Evolutionary conservation across 2,888 invertebrate species (phyloP), one percentile per base, ranked within the genome.

Genomic region (Macropis europaea): DNA sequence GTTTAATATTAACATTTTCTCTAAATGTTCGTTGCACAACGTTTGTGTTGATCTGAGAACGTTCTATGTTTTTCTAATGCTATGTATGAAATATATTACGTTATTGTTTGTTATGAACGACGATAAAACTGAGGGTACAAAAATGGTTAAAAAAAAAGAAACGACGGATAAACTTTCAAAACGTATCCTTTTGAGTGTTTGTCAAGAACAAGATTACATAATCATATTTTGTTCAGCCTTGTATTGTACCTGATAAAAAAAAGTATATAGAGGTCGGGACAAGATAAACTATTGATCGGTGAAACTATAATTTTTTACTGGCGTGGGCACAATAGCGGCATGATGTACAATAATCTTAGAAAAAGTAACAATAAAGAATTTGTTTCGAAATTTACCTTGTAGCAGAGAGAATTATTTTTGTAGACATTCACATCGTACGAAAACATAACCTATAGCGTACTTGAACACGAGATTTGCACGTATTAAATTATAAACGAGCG

Each of bases 171-270:
- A 40, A 57, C 7, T 43, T 38, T 22, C 26, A 45, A 17, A 28
- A 38, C 15, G 26, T 62, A 56, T 71, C 26, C 26, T 56, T 40
- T 42, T 32, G 19, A 30, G 42, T 45, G 61, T 73, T 53, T 61
- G 52, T 47, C 43, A 52, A 36, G 61, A 81, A 73, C 52, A 67
- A 64, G 42, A 68, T 79, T 52, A 45, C 60, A 69, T 61, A 57
- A 64, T 73, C 54, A 64, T 66, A 63, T 75, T 82, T 76, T 75
- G 68, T 82, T 80, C 77, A 75, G 71, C 77, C 81, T 82, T 81
- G 80, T 81, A 82, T 82, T 79, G 82, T 81, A 81, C 82, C 81
- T 81, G 81, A 82, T 82, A 77, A 63, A 48, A 50, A 63, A 68
- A 45, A 32, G 64, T 61, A 47, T 61, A 53, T 71, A 64, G 34